Evolutionary conservation across 2,113 vertebrate species (phyloP).

Genomic region (Conger conger): DNA sequence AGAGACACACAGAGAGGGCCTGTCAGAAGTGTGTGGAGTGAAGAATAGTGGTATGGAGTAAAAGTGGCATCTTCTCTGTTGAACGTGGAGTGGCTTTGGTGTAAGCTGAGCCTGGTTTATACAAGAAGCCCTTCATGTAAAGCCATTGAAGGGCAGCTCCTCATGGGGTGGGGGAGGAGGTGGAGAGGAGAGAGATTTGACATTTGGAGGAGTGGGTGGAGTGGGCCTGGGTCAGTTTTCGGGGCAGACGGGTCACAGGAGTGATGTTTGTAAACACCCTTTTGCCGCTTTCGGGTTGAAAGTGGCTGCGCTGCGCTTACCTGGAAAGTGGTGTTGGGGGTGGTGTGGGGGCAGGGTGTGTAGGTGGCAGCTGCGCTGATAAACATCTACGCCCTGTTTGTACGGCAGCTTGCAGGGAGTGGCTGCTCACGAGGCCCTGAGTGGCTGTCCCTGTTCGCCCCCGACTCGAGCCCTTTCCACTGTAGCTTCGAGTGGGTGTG

Average conservation of each 20-base stretch:
- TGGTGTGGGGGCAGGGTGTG: background rate
- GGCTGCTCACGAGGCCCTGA: background rate
- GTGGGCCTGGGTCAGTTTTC: background rate
- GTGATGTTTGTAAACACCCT: background rate
- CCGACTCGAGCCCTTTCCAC: background rate
- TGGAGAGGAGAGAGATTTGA: no score
- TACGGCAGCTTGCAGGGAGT: background rate
- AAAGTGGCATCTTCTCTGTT: background rate
- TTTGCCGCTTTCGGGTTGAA: background rate
- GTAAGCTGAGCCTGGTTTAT: background rate
- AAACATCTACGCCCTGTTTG: background rate
- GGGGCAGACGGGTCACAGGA: background rate
- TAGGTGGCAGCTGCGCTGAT: background rate
- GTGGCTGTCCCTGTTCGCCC: background rate
- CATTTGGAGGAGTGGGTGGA: background rate
- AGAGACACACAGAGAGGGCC: background rate
- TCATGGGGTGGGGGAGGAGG: no score
- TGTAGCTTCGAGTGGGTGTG: background rate
- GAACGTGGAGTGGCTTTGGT: background rate
- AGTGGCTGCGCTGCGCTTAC: background rate
- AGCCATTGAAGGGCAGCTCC: background rate
- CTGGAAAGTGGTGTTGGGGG: slow-evolving; percentile 18
- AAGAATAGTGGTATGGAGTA: background rate
- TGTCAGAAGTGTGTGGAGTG: background rate
- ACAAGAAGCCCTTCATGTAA: background rate